A percentile compares a stretch with the other conserved stretches of the same genome.
Evolutionary conservation across 2,113 vertebrate genomes (phyloP).

Genomic region (Cyanoderma ruficeps): DNA sequence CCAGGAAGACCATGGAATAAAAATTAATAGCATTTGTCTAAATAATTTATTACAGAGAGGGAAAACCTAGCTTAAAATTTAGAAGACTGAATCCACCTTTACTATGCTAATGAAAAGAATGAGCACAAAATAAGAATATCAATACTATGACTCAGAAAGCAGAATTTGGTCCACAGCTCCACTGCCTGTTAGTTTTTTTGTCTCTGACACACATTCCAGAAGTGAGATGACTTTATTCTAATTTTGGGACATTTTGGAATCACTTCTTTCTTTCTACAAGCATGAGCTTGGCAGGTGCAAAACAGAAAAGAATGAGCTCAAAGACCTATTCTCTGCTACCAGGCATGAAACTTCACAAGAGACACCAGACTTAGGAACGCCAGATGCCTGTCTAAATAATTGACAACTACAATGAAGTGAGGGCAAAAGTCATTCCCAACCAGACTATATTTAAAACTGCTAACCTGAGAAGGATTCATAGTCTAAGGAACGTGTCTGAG

Average conservation of each 20-base stretch:
- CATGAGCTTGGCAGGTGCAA: neutral
- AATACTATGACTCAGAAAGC: neutral
- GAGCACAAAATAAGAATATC: neutral
- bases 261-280: neutral
- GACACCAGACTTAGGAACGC: neutral
- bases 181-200: neutral
- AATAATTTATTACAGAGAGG: neutral
- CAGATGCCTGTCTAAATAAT: slow-evolving; percentile 33
- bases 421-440: slow-evolving; percentile 35
- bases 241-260: neutral
- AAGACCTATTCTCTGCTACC: neutral
- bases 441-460: slow-evolving; percentile 51
- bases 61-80: neutral
- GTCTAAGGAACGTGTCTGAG: neutral
- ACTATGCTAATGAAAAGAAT: neutral
- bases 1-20: neutral
- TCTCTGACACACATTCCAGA: neutral
- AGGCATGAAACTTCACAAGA: neutral
- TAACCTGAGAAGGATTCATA: neutral
- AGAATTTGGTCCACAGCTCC: neutral
- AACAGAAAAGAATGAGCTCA: neutral
- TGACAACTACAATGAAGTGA: slow-evolving; percentile 28
- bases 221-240: neutral
- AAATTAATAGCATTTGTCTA: neutral
- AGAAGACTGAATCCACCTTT: neutral